These are phyloP conservation scores for Mormoops blainvillei DNA, from an alignment of 2,113 vertebrate species.

Conservation along the genomic window DNA sequence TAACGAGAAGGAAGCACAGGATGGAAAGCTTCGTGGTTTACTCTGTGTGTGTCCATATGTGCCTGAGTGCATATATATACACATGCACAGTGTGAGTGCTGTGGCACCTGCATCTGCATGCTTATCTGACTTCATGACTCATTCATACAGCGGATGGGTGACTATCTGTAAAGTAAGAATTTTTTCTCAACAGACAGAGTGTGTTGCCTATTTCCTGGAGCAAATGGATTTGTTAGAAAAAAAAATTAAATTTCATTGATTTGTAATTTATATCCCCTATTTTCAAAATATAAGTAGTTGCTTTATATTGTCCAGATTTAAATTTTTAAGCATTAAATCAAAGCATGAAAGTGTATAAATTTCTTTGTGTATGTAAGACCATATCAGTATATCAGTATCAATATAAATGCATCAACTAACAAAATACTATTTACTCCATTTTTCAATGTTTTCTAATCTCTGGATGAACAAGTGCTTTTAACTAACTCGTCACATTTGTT, in stretches of 20 bases:
- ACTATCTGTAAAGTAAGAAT: neutral
- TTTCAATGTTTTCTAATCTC: neutral
- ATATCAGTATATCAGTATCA: neutral
- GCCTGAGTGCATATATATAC: slow-evolving; percentile 38
- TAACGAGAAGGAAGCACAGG: slow-evolving; percentile 61
- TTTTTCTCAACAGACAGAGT: slow-evolving; percentile 1
- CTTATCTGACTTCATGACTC: slow-evolving; percentile 5
- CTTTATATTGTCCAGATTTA: slow-evolving; percentile 16
- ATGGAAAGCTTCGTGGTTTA: slow-evolving; percentile 54
- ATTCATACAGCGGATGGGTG: neutral
- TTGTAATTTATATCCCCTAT: slow-evolving; percentile 17
- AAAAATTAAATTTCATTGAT: neutral
- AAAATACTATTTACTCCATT: neutral
- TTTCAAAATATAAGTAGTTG: slow-evolving; percentile 38
- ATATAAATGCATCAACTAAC: neutral
- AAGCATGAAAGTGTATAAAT: neutral
- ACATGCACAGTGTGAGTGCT: neutral
- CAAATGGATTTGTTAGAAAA: neutral
- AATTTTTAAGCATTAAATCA: slow-evolving; percentile 6
- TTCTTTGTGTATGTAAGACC: neutral
- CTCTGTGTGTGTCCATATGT: slow-evolving; percentile 42
- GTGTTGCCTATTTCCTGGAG: neutral
- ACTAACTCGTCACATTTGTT: neutral
- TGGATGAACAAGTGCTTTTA: neutral
- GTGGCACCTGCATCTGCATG: neutral